These are phyloP conservation scores for Heteromormyrus szaboi DNA, from an alignment of 2,797 vertebrate species.

Conservation along the genomic window DNA sequence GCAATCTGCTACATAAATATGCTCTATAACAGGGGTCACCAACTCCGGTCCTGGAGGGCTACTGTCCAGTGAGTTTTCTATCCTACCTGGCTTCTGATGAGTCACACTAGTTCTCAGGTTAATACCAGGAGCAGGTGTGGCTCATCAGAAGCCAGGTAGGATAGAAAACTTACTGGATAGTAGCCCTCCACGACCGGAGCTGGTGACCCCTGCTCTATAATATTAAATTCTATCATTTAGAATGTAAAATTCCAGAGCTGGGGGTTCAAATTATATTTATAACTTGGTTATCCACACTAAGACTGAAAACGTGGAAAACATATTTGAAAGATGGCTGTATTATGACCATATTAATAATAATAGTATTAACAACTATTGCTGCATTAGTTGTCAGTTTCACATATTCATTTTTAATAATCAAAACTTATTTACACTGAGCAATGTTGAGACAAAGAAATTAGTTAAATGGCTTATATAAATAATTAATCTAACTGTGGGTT, in stretches of 20 bases:
- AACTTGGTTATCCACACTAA: background rate
- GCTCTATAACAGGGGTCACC: background rate
- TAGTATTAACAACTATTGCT: background rate
- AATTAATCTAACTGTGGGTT: background rate
- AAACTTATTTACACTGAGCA: background rate
- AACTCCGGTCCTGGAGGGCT: no score
- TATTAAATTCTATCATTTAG: background rate
- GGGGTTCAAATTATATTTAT: background rate
- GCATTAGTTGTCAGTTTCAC: background rate
- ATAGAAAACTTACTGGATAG: no score
- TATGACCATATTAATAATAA: background rate
- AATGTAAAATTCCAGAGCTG: background rate
- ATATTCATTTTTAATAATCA: background rate
- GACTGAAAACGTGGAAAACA: background rate
- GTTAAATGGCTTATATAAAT: background rate
- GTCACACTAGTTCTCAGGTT: no score
- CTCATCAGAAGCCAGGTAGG: no score
- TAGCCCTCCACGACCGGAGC: no score
- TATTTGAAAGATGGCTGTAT: background rate
- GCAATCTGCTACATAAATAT: background rate
- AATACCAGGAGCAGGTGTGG: no score
- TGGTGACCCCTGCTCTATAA: background rate
- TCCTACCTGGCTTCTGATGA: no score
- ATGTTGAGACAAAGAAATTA: background rate
- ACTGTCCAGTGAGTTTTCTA: no score